A percentile compares a stretch with the other conserved stretches of the same genome.
phyloP scores from a whole-genome alignment of 2,113 vertebrate genomes.

The Campylomormyrus tamandua region DNA sequence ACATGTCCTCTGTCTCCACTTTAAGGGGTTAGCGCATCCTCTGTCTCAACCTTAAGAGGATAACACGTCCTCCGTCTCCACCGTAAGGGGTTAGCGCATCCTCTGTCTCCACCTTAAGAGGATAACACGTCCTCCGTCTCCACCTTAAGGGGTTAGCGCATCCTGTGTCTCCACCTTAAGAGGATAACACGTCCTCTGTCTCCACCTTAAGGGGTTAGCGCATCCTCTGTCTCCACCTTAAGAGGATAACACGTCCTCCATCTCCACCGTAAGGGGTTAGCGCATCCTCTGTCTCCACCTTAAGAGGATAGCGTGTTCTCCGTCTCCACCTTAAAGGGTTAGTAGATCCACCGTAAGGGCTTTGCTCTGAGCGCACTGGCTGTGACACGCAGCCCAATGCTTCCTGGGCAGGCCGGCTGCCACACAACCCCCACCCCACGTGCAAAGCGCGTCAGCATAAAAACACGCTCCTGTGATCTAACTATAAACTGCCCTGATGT shows the following conservation, averaged over 20 bases:
- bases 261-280: background rate
- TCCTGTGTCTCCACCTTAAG: background rate
- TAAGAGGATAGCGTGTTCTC: background rate
- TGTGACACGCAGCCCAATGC: background rate
- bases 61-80: background rate
- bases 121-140: background rate
- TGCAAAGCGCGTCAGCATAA: background rate
- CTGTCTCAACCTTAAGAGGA: background rate
- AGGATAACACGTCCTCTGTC: background rate
- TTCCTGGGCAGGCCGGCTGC: background rate
- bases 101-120: background rate
- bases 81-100: background rate
- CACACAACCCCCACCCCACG: background rate
- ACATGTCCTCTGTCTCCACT: background rate
- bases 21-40: background rate
- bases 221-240: background rate
- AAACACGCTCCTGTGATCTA: background rate
- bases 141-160: accelerated
- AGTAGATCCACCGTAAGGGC: background rate
- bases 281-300: background rate
- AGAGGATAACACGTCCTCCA: background rate
- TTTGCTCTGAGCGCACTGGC: background rate
- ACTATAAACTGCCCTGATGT: background rate
- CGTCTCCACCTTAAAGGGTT: background rate
- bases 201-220: background rate